Base-by-base conservation (phyloP, 2,888 invertebrate genomes). In the Macaria liturata region DNA sequence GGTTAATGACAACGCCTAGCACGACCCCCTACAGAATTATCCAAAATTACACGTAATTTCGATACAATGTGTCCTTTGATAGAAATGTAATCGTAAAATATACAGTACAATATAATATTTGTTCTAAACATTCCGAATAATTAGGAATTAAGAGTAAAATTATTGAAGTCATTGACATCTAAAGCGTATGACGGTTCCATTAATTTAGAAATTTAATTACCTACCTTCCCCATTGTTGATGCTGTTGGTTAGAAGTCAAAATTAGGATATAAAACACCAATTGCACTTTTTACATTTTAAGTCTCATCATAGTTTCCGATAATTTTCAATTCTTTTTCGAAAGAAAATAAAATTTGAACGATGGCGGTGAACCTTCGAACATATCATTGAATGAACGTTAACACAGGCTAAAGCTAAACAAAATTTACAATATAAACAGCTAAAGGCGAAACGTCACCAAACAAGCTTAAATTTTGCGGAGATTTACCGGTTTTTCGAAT, bases 281-380 rank as follows among this genome's bases (percentile, higher is more conserved):
- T 4, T 2, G 4, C 3, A 31, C 8, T 42, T 47, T 8, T 30
- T 20, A 30, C 7, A 20, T 20, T 20, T 1, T 20, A 2, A 20
- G 20, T 20, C 2, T 20, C 2, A 20, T 20, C 20, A 20, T 20
- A 20, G 2, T 20, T 1, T 20, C 20, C 20, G 20, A 20, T 20
- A 20, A 20, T 20, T 20, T 20, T 20, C 2, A 20, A 39, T 8
- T 39, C 39, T 8, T 39, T 39, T 39, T 3, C 5, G 6, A 39
- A 39, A 1, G 8, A 39, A 7, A 42, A 42, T 42, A 42, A 5
- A 9, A 42, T 61, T 61, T 32, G 51, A 57, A 57, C 51, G 43
- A 52, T 44, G 61, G 54, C 61, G 61, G 54, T 61, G 57, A 51
- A n/a, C n/a, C n/a, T n/a, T n/a, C n/a, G n/a, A n/a, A 47, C 39